phyloP scores from a whole-genome alignment of 2,113 vertebrate species.

The Vimba vimba region DNA sequence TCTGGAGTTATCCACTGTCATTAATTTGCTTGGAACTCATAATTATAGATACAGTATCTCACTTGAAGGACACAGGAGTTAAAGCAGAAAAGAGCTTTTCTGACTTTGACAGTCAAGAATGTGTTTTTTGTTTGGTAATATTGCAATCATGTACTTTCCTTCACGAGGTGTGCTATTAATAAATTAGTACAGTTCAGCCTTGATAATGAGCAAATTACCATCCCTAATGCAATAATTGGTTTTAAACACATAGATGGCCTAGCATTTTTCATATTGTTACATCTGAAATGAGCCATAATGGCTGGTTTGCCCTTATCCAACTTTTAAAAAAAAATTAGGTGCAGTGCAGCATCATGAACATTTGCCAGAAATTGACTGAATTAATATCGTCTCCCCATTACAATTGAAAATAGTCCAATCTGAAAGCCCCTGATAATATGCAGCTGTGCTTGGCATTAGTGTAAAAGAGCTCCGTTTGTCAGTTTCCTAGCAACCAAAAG shows the following conservation, averaged over 20 bases:
- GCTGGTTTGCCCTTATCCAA: slow-evolving; percentile 10
- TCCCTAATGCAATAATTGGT: slow-evolving; percentile 11
- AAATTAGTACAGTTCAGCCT: not conserved
- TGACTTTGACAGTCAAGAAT: not conserved
- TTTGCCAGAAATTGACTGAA: slow-evolving; percentile 38
- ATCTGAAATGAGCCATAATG: slow-evolving; percentile 12
- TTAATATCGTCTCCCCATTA: slow-evolving; percentile 29
- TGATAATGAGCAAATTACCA: slow-evolving; percentile 15
- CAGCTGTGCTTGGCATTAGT: slow-evolving; percentile 42
- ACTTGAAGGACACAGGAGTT: not conserved
- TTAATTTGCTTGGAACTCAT: not conserved
- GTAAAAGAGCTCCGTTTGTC: slow-evolving; percentile 35
- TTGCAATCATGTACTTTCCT: not conserved
- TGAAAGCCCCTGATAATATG: slow-evolving; percentile 33
- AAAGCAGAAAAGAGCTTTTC: not conserved
- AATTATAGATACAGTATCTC: not conserved
- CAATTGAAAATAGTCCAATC: slow-evolving; percentile 22
- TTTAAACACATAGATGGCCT: not conserved
- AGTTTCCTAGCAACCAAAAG: slow-evolving; percentile 44
- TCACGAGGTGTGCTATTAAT: slow-evolving; percentile 15
- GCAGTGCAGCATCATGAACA: slow-evolving; percentile 12
- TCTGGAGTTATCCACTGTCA: not conserved
- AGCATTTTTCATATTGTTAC: slow-evolving; percentile 12
- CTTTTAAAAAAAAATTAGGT: not conserved
- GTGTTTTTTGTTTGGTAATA: not conserved